A percentile compares a stretch with the other conserved stretches of the same genome.
Conservation (phyloP, 2,888 invertebrate species). For the Muschampia plurimacula region DNA sequence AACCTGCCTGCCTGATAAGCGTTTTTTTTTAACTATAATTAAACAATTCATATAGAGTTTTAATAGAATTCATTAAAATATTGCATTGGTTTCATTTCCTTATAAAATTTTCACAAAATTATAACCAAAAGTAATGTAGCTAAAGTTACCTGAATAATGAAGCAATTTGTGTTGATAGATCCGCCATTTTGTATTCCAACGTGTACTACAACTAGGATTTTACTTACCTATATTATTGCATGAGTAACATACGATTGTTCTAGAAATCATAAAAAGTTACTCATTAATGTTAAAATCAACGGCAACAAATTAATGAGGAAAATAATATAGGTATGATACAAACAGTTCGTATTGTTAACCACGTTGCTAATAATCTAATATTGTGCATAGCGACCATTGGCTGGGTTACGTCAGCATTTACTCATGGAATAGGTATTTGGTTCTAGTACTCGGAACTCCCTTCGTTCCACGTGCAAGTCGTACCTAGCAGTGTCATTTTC, state of each 20-base stretch:
- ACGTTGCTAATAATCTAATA: conserved; percentile 54
- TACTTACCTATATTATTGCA: not conserved
- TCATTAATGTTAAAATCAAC: conserved; percentile 45
- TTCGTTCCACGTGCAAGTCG: conserved; percentile 65
- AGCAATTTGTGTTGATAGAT: not conserved
- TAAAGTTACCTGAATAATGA: not conserved
- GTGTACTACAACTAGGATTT: not conserved
- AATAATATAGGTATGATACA: conserved; percentile 52
- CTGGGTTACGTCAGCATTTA: conserved; percentile 51
- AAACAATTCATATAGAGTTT: not conserved
- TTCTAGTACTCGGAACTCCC: conserved; percentile 60
- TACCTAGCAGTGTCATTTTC: conserved; percentile 64
- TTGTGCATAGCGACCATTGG: conserved; percentile 42
- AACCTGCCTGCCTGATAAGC: too few species aligned
- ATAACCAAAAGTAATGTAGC: not conserved
- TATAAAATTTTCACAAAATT: not conserved
- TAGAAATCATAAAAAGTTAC: conserved; percentile 29
- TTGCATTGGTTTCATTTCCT: not conserved
- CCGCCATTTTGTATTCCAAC: conserved; percentile 15
- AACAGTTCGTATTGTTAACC: conserved; percentile 51
- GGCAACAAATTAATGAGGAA: conserved; percentile 58
- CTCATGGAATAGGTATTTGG: conserved; percentile 51
- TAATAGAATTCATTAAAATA: not conserved
- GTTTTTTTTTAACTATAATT: too few species aligned
- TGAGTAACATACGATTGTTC: conserved; percentile 21